Evolutionary conservation across 2,113 vertebrate species (phyloP).

Genomic region (Dermatemys mawii): DNA sequence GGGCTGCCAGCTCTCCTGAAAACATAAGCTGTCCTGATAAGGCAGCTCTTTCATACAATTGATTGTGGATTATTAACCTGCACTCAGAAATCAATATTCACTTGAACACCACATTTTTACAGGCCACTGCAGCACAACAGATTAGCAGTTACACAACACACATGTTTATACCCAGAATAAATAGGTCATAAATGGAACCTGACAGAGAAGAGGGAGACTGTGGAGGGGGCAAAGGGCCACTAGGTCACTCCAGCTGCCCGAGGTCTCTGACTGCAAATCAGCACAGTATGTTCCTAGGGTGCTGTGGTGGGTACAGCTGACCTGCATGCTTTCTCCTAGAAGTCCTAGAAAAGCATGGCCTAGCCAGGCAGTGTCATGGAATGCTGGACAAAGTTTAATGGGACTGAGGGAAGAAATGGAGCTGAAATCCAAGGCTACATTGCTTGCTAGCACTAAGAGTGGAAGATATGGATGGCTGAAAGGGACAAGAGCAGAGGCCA

Average conservation of each 20-base stretch:
- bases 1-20: neutral
- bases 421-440: neutral
- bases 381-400: neutral
- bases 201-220: neutral
- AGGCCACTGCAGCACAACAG: slow-evolving; percentile 34
- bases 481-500: neutral
- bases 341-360: neutral
- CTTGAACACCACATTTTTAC: slow-evolving; percentile 55
- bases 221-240: neutral
- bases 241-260: neutral
- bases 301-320: neutral
- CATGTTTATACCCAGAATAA: slow-evolving; percentile 42
- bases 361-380: neutral
- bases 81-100: slow-evolving; percentile 68
- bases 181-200: neutral
- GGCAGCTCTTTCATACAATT: slow-evolving; percentile 27
- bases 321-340: neutral
- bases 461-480: neutral
- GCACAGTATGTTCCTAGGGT: neutral
- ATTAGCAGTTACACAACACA: slow-evolving; percentile 53
- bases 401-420: neutral
- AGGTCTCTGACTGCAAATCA: neutral
- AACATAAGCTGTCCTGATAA: neutral
- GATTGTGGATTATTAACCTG: slow-evolving; percentile 56
- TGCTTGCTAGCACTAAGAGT: neutral